Evolutionary conservation across 2,113 vertebrate genomes (phyloP), one percentile per base, ranked within the genome.

Genomic region (Lepisosteus osseus): DNA sequence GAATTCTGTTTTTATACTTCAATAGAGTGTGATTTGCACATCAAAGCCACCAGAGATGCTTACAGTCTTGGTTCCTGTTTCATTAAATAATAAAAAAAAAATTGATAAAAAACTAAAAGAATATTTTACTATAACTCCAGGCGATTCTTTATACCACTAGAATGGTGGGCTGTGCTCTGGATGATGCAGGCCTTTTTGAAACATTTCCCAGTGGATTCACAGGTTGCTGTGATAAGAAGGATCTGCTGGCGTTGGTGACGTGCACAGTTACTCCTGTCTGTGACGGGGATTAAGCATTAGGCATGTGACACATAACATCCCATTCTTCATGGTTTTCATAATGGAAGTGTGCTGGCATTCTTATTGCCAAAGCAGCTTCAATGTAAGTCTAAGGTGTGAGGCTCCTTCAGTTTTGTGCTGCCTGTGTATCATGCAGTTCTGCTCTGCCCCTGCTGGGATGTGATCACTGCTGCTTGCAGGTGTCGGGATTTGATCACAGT

Each of bases 21-120:
- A 61, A 43, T 29, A 7, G 55, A 42, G 44, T 70, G 51, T 55
- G 29, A 70, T 70, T 70, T 70, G 68, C 68, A 61, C 68, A 59
- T 70, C 68, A 61, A 70, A 70, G 68, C 29, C 15, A 55, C 56
- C 9, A 61, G 68, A 70, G 6, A 70, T 7, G 55, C 68, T 70
- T 43, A 44, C 15, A 9, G 68, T 70, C 56, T 44, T 29, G 55
- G 40, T 59, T 43, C 54, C 44, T 56, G 45, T 57, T 70, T n/a
- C 68, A 70, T 70, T 59, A 70, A 70, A 69, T 40, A 54, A 44
- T 66, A 45, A 47, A 66, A 66, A 44, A 13, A 65, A 66, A 43
- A 51, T 66, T 51, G 15, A 61, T 6, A 65, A 40, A 64, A 70
- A n/a, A 56, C 57, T 70, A n/a, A 70, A 61, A 70, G 41, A 70